phyloP scores from a whole-genome alignment of 2,888 invertebrate species.

The Flexamia atlantica region DNA sequence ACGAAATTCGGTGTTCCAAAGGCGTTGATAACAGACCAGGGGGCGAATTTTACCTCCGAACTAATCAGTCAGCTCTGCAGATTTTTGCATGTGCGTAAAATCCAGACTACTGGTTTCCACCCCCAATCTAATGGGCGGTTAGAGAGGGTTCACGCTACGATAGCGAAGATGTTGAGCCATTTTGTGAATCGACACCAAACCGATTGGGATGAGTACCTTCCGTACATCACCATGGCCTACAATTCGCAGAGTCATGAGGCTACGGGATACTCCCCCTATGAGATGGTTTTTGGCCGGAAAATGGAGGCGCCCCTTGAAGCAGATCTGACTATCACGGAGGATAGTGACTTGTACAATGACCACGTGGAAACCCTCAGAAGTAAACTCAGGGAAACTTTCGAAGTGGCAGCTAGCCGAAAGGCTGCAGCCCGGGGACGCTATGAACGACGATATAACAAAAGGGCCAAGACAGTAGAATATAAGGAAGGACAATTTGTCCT shows the following conservation, averaged over 20 bases:
- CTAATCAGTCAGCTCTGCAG: too few species aligned
- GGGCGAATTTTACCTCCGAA: too few species aligned
- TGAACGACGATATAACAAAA: neutral
- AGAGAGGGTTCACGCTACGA: too few species aligned
- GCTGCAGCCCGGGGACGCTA: neutral
- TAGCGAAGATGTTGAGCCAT: too few species aligned
- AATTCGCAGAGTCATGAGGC: neutral
- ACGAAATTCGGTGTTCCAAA: too few species aligned
- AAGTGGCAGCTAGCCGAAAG: neutral
- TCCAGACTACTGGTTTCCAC: too few species aligned
- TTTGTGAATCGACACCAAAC: too few species aligned
- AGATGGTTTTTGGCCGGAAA: neutral
- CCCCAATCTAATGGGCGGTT: too few species aligned
- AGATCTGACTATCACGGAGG: neutral
- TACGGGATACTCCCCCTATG: slow-evolving; percentile 14
- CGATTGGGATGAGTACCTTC: too few species aligned
- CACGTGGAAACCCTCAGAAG: neutral
- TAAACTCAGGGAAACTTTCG: neutral
- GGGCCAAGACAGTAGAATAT: neutral
- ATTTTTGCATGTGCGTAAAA: too few species aligned
- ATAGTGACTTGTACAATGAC: neutral
- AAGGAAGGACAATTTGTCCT: neutral
- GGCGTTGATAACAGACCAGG: too few species aligned
- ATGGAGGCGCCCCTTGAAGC: neutral
- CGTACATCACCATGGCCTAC: slow-evolving; percentile 27